These are phyloP conservation scores for Drosophila kepulauana DNA, from an alignment of 1,140 invertebrate species.

Conservation along the genomic window DNA sequence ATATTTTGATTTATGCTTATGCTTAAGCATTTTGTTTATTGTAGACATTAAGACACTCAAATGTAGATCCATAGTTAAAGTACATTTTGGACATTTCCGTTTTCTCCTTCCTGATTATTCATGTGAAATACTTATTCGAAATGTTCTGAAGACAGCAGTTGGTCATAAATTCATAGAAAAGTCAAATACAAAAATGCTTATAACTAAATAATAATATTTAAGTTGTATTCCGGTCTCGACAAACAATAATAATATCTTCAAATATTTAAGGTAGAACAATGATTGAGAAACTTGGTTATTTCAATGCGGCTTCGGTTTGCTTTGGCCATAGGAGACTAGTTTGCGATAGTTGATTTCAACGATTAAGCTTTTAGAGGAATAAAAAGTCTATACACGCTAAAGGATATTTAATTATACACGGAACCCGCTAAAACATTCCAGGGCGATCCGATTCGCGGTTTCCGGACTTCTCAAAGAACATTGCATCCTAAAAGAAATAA, in stretches of 20 bases:
- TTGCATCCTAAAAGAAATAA: conserved; percentile 88
- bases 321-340: conserved; percentile 72
- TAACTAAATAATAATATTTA: conserved; percentile 40
- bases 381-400: too few species aligned
- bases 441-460: conserved; percentile 76
- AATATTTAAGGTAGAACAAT: conserved; percentile 3
- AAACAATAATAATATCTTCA: conserved; percentile 6
- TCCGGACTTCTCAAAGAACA: conserved; percentile 89
- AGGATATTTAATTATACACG: too few species aligned
- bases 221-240: conserved; percentile 28
- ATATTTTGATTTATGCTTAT: conserved; percentile 16
- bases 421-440: conserved; percentile 69
- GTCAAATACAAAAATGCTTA: conserved; percentile 47
- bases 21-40: conserved; percentile 6
- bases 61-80: conserved; percentile 50
- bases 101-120: conserved; percentile 16
- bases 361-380: conserved; percentile 32
- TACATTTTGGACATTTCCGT: conserved; percentile 45
- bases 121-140: conserved; percentile 27
- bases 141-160: conserved; percentile 40
- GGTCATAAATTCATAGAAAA: conserved; percentile 30
- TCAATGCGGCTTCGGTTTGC: conserved; percentile 46
- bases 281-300: conserved; percentile 25
- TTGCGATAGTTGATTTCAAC: conserved; percentile 54
- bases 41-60: conserved; percentile 63